Evolutionary conservation across 2,797 vertebrate genomes (phyloP), one percentile per base, ranked within the genome.

Genomic region (Chelidonichthys spinosus): DNA sequence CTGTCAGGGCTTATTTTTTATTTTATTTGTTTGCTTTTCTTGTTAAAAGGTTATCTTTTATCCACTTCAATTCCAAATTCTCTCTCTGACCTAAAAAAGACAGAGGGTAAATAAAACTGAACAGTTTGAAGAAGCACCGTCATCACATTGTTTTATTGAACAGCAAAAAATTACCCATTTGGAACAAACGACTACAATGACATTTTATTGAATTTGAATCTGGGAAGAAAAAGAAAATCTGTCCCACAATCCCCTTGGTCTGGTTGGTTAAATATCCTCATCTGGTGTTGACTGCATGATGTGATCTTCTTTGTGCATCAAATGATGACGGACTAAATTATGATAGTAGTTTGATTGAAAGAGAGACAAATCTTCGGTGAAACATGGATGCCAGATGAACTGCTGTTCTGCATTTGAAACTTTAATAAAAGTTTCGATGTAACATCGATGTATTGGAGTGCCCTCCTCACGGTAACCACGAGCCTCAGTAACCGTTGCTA

Each of bases 1-100:
- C 61, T 64, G 64, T 76, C 56, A 53, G 53, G 76, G 62, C 65
- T 64, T 35, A 44, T 44, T 64, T 46, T 69, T 63, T 9, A 17
- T 63, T 46, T 3, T 32, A 32, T 54, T 70, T 64, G 63, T 47
- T 63, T 67, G 50, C 40, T 55, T 43, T 53, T 33, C 35, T 32
- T 59, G 67, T 36, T 64, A 11, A 69, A 62, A 18, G 33, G 37
- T n/a, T 36, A 44, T 61, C 11, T 54, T 66, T 77, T 52, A 61
- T 50, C 18, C 50, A 33, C 15, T 62, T 68, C 3, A 49, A 25
- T 74, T 55, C 37, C 14, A 58, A 42, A 68, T 13, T 8, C 10
- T 40, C 2, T 47, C 43, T 75, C 44, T 60, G 50, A 46, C 63
- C 5, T 35, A 13, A 33, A 67, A 33, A n/a, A 39, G 75, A 68